Base-by-base conservation (phyloP, 1,140 invertebrate genomes). In the Samia ricini region DNA sequence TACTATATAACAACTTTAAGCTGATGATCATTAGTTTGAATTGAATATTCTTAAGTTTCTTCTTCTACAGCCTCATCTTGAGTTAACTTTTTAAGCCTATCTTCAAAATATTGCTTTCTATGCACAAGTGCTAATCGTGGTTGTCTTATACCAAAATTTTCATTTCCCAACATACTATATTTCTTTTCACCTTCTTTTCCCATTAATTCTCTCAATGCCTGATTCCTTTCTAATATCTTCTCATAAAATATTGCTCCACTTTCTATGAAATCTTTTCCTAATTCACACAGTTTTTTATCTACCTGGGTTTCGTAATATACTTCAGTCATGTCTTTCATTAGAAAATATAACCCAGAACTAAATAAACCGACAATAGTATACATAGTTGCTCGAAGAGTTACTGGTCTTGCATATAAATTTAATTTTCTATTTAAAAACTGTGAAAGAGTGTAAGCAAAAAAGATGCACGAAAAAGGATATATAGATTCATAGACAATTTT, bases 181-280 rank as follows among this genome's bases (percentile, higher is more conserved):
- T 85, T 78, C 23, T 88, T 89, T 80, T 93, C 83, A 15, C 93
- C 92, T 72, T 92, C 79, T 15, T 79, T 71, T 2, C 94, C 94
- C 79, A 96, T 88, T 2, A 97, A 76, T 50, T 88, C 79, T 68
- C 95, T 83, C 15, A 96, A 72, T 0, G 95, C 95, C 65, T 93
- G 92, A 81, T 97, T 97, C 76, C 94, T 93, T 66, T 93, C 84
- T 49, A 96, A 74, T 10, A 93, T 79, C 85, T 96, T 95, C 26
- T 92, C 91, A 81, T 96, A 97, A 86, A 92, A 97, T 77, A 95
- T 93, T 33, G 94, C 89, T 8, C 95, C 96, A 36, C 95, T 95
- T 77, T 94, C 88, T 6, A 94, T 83, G 82, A 94, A 96, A 26
- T 93, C 90, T 21, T 86, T 78, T 23, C 93, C 93, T 54, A 95